Conservation (phyloP, 2,797 vertebrate genomes). For the Geotrypetes seraphini region DNA sequence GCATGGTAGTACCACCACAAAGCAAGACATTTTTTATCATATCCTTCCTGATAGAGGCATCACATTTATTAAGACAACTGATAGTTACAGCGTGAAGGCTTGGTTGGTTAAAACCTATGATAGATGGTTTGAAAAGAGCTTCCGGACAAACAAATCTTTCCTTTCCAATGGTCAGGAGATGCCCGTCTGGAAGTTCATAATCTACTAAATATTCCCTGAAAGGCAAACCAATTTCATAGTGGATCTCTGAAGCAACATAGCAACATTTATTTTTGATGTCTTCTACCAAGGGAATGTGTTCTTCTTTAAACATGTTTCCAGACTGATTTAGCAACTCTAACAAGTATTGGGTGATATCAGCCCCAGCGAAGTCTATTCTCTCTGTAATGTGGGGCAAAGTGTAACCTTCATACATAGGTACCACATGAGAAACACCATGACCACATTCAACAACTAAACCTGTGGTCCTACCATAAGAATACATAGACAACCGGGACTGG, state of each 20-base stretch:
- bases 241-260: slow-evolving; percentile 4
- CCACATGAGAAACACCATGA: slow-evolving; percentile 20
- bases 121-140: slow-evolving; percentile 30
- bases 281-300: slow-evolving; percentile 22
- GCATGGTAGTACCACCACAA: slow-evolving; percentile 37
- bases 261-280: slow-evolving; percentile 39
- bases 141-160: slow-evolving; percentile 33
- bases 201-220: slow-evolving; percentile 12
- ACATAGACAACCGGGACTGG: slow-evolving; percentile 35
- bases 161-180: slow-evolving; percentile 21
- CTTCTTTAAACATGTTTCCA: slow-evolving; percentile 4
- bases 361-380: slow-evolving; percentile 11
- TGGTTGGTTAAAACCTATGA: slow-evolving; percentile 10
- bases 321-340: slow-evolving; percentile 25
- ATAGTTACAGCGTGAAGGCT: slow-evolving; percentile 11
- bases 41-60: slow-evolving; percentile 12
- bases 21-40: slow-evolving; percentile 31
- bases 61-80: slow-evolving; percentile 22
- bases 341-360: slow-evolving; percentile 29
- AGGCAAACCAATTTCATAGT: slow-evolving; percentile 1
- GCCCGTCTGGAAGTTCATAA: slow-evolving; percentile 26
- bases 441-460: slow-evolving; percentile 38
- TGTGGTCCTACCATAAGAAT: slow-evolving; percentile 30
- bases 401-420: slow-evolving; percentile 29
- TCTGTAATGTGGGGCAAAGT: slow-evolving; percentile 14